Evolutionary conservation across 2,797 vertebrate species (phyloP).

Genomic region (Poeciliopsis paucimaculata): DNA sequence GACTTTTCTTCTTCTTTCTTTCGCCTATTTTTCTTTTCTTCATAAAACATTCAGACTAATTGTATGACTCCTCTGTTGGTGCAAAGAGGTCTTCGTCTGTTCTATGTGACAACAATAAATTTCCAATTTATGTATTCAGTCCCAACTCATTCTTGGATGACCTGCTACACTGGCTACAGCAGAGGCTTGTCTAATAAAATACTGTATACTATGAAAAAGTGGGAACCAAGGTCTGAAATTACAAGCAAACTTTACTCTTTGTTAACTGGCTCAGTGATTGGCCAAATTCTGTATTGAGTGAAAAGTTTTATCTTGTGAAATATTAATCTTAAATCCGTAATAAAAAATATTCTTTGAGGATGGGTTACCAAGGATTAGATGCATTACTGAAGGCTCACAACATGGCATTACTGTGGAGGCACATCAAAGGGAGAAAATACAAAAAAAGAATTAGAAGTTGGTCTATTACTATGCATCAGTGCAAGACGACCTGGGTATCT

Average conservation of each 20-base stretch:
- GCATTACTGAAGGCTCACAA: constrained; percentile 14
- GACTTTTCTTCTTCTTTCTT: neutral
- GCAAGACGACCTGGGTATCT: neutral
- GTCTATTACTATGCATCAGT: constrained; percentile 34
- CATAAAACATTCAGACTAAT: constrained; percentile 5
- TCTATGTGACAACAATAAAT: constrained; percentile 21
- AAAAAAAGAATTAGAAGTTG: constrained; percentile 43
- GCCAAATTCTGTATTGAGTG: constrained; percentile 69
- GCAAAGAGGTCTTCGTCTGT: neutral
- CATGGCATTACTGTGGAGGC: too few species aligned
- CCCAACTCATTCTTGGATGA: constrained; percentile 15
- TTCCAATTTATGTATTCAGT: constrained; percentile 14
- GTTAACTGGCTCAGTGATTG: constrained; percentile 53
- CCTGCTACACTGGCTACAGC: constrained; percentile 28
- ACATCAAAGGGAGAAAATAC: constrained; percentile 6
- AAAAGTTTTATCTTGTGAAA: constrained; percentile 67
- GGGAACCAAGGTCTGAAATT: constrained; percentile 48
- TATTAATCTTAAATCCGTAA: constrained; percentile 66
- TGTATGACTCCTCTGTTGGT: constrained; percentile 16
- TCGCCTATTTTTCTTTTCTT: neutral
- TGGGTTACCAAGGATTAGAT: constrained; percentile 41
- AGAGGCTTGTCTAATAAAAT: constrained; percentile 47
- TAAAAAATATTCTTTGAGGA: constrained; percentile 50
- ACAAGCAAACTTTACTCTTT: constrained; percentile 55
- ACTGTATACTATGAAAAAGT: constrained; percentile 59